phyloP scores from a whole-genome alignment of 2,797 vertebrate species.

The Eulemur albifrons region DNA sequence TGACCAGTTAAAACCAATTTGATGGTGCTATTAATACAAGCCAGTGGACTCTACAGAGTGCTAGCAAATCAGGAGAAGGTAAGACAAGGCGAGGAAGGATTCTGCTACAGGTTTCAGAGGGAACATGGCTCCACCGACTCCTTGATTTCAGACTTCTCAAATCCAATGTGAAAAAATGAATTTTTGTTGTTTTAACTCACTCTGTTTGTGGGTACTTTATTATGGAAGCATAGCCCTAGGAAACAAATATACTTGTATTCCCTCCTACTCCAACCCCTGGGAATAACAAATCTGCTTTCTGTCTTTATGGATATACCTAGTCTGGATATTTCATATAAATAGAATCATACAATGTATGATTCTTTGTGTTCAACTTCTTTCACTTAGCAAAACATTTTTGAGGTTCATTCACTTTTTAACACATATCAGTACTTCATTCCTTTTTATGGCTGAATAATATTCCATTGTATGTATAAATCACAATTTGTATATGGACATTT shows the following conservation, averaged over 20 bases:
- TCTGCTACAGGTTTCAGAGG: neutral
- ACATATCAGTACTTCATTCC: neutral
- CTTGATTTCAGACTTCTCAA: neutral
- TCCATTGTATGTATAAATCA: neutral
- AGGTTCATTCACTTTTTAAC: neutral
- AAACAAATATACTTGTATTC: neutral
- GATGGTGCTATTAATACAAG: neutral
- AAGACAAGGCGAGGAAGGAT: neutral
- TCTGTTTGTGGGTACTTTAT: neutral
- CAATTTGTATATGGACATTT: neutral
- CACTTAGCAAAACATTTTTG: neutral
- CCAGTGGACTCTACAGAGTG: neutral
- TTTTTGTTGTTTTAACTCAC: neutral
- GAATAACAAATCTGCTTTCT: neutral
- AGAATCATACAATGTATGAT: neutral
- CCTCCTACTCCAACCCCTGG: neutral
- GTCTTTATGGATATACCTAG: neutral
- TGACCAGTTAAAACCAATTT: too few relatives aligned
- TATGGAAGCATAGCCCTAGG: neutral
- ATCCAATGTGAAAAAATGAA: neutral
- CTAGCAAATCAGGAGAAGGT: neutral
- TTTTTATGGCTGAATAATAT: neutral
- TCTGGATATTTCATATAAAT: neutral
- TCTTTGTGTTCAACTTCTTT: neutral
- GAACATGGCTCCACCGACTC: neutral